These are phyloP conservation scores for Tadarida brasiliensis DNA, from an alignment of 2,797 vertebrate species.

Conservation along the genomic window DNA sequence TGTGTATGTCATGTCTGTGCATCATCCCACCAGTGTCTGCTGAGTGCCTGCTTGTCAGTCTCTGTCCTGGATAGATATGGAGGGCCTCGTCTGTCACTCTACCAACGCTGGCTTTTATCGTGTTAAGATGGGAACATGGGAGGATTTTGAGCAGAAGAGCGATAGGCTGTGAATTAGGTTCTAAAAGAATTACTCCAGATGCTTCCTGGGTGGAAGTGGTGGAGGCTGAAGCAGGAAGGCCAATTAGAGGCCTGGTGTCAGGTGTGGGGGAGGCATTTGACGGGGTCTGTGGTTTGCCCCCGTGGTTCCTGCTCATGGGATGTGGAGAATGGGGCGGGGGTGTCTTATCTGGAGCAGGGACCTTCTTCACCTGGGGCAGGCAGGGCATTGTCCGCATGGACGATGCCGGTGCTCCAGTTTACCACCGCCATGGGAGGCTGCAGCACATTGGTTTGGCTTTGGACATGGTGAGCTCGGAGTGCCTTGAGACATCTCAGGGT, in stretches of 20 bases:
- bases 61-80: not conserved
- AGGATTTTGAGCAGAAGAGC: not conserved
- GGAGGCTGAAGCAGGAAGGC: not conserved
- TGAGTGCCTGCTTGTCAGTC: not conserved
- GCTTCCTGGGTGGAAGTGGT: not conserved
- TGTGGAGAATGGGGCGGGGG: not conserved
- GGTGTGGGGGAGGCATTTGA: not conserved
- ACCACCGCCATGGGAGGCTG: not conserved
- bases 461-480: not conserved
- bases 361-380: rapidly evolving
- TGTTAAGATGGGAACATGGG: not conserved
- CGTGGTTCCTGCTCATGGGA: not conserved
- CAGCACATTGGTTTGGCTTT: rapidly evolving
- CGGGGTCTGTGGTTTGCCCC: rapidly evolving
- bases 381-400: not conserved
- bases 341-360: not conserved
- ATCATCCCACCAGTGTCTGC: not conserved
- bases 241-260: not conserved
- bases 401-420: not conserved
- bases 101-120: not conserved
- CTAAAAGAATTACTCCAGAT: not conserved
- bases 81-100: not conserved
- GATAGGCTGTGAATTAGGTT: not conserved
- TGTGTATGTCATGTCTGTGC: rapidly evolving
- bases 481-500: not conserved